A percentile compares a stretch with the other conserved stretches of the same genome.
These are phyloP conservation scores for Drosophila atroscutellata DNA, from an alignment of 2,888 invertebrate species.

Conservation along the genomic window DNA sequence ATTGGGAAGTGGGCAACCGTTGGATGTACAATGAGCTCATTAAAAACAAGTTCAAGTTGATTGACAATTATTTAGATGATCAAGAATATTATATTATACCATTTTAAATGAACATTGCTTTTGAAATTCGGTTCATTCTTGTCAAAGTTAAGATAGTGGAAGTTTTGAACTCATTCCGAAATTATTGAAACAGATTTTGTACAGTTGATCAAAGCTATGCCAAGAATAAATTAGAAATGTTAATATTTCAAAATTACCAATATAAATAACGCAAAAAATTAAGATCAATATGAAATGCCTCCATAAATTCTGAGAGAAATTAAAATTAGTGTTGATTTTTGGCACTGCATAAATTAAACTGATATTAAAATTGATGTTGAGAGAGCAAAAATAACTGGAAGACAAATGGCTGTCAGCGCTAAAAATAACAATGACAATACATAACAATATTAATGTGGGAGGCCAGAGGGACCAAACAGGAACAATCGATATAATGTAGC, in stretches of 20 bases:
- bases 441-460: conserved; percentile 5
- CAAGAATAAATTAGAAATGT: neutral
- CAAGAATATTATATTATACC: neutral
- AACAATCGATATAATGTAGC: conserved; percentile 41
- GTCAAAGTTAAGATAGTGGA: neutral
- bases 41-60: neutral
- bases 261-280: neutral
- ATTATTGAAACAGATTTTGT: neutral
- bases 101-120: neutral
- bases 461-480: neutral
- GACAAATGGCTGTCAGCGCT: conserved; percentile 19
- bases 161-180: neutral
- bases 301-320: conserved; percentile 22
- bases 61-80: neutral
- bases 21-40: neutral
- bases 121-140: neutral
- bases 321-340: conserved; percentile 36
- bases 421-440: conserved; percentile 7
- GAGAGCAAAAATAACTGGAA: neutral
- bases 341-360: conserved; percentile 69
- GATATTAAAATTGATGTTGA: conserved; percentile 67
- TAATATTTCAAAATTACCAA: neutral
- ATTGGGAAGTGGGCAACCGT: conserved; percentile 2
- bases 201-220: neutral
- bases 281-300: neutral